Percentiles rank a stretch among this genome's conserved stretches.
Conservation (phyloP, 2,113 vertebrate genomes). For the Festucalex cinctus region DNA sequence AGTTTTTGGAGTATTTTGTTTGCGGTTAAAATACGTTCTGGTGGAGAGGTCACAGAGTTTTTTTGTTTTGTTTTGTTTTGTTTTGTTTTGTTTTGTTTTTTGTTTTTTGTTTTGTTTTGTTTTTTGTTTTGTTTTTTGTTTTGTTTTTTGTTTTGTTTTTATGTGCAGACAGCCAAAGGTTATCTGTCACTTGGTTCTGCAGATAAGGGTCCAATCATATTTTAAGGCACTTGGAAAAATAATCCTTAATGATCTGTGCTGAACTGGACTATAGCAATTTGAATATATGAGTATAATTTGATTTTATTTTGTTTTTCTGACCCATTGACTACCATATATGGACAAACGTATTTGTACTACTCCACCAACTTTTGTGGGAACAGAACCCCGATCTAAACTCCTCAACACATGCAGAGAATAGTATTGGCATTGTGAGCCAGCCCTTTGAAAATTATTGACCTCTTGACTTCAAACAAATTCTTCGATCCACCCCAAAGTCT, state of each 20-base stretch:
- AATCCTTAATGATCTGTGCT: slow-evolving; percentile 6
- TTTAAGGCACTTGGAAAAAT: slow-evolving; percentile 8
- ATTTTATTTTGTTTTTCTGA: too few relatives aligned
- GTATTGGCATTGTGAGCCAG: too few relatives aligned
- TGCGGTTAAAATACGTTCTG: slow-evolving; percentile 26
- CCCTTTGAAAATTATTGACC: too few relatives aligned
- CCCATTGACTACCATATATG: too few relatives aligned
- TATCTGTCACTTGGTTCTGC: slow-evolving; percentile 17
- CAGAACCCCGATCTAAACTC: neutral
- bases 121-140: too few relatives aligned
- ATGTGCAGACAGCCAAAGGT: slow-evolving; percentile 39
- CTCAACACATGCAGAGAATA: too few relatives aligned
- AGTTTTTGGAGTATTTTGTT: slow-evolving; percentile 2
- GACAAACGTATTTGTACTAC: neutral
- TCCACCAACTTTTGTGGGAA: neutral
- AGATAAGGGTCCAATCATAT: slow-evolving; percentile 18
- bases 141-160: too few relatives aligned
- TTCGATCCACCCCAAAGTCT: neutral
- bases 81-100: too few relatives aligned
- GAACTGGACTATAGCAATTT: slow-evolving; percentile 2
- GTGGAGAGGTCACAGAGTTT: slow-evolving; percentile 21
- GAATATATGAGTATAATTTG: neutral
- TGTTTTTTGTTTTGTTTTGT: too few relatives aligned
- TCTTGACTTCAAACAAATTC: neutral
- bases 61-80: too few relatives aligned